These are phyloP conservation scores for Porphyrio hochstetteri DNA, from an alignment of 2,113 vertebrate species.

Conservation along the genomic window DNA sequence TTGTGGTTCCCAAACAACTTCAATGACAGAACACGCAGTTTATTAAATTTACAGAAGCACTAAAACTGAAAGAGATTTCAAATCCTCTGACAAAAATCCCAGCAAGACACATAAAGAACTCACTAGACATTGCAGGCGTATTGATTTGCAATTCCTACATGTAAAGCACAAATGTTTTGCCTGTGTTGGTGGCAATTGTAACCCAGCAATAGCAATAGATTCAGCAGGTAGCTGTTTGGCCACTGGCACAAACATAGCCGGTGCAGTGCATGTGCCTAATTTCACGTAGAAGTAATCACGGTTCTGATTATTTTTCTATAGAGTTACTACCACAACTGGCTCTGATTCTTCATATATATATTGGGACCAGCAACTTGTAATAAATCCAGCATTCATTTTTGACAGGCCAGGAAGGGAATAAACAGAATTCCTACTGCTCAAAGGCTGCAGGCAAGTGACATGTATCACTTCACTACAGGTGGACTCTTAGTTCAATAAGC, in stretches of 20 bases:
- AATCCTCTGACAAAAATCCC: neutral
- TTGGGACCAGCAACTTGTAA: neutral
- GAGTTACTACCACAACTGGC: neutral
- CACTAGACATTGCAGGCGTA: neutral
- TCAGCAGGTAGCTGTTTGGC: neutral
- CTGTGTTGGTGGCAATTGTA: neutral
- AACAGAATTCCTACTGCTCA: neutral
- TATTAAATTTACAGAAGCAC: neutral
- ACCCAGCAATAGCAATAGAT: neutral
- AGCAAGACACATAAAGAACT: neutral
- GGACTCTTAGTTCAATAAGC: neutral
- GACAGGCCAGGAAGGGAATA: neutral
- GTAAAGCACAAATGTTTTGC: neutral
- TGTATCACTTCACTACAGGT: neutral
- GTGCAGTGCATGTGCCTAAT: fast-evolving
- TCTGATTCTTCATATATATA: neutral
- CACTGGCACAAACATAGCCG: neutral
- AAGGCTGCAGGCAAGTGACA: neutral
- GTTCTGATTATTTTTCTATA: neutral
- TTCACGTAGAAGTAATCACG: neutral
- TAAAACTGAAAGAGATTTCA: neutral
- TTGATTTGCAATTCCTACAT: neutral
- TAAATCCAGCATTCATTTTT: neutral
- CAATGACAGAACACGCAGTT: neutral
- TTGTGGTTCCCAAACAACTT: neutral